These are phyloP conservation scores for Engraulis encrasicolus DNA, from an alignment of 2,113 vertebrate genomes.

Conservation along the genomic window DNA sequence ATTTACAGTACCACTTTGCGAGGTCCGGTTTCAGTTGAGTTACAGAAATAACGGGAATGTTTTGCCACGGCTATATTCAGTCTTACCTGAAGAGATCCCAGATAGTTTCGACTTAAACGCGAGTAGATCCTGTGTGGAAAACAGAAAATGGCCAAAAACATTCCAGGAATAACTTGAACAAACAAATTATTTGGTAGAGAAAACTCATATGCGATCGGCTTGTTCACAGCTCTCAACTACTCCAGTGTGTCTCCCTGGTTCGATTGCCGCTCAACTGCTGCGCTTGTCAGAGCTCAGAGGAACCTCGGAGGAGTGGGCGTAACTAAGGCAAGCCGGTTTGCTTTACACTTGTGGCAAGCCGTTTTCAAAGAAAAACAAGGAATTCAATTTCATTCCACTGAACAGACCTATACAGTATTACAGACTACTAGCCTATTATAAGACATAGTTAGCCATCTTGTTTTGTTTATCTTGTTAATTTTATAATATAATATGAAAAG, in stretches of 20 bases:
- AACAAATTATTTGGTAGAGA: neutral
- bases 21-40: neutral
- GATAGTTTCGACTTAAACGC: neutral
- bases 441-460: no score
- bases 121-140: neutral
- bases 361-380: neutral
- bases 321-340: slow-evolving; percentile 10
- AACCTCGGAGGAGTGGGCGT: slow-evolving; percentile 16
- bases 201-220: neutral
- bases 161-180: neutral
- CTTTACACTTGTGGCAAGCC: neutral
- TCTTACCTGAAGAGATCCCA: neutral
- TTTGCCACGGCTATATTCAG: neutral
- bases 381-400: no score
- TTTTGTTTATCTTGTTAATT: no score
- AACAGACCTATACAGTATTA: no score
- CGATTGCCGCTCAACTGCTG: slow-evolving; percentile 6
- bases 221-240: neutral
- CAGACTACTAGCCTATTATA: no score
- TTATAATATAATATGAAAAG: no score
- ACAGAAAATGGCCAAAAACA: neutral
- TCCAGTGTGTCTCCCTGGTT: neutral
- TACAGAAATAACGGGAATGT: neutral
- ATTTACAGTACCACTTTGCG: neutral
- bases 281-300: slow-evolving; percentile 7